Evolutionary conservation across 2,797 vertebrate genomes (phyloP), one percentile per base, ranked within the genome.

Genomic region (Pampus argenteus): DNA sequence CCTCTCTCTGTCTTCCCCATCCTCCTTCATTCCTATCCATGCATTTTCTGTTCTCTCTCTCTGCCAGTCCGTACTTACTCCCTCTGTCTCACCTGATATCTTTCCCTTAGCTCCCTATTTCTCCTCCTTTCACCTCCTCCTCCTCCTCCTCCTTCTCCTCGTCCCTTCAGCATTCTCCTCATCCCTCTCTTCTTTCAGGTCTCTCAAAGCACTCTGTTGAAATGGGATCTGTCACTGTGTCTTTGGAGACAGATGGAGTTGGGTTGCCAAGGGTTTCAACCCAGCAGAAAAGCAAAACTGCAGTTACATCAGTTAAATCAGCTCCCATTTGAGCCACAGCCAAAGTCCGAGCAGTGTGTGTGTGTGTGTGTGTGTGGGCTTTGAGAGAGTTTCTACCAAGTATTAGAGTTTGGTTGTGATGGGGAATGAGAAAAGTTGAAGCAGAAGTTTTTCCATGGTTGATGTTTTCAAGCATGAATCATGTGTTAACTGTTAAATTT

Each of bases 181-280:
- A 18, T 61, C 49, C 28, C 69, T 51, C 64, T 40, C 51, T 63
- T 71, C 72, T 66, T 78, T 77, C 76, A 73, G 60, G 66, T 83
- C 69, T 61, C 74, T 81, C 75, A 51, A 70, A 66, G 77, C 65
- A 34, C 85, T 69, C 70, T 88, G 84, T 85, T 79, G 90, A 92
- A 93, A 93, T 92, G 84, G 38, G 84, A 90, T 91, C 89, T 62
- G 87, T 89, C 82, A 69, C 80, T 57, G 70, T 86, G 81, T 85
- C 88, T 83, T 81, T 80, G 70, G 90, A 88, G 87, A 88, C 76
- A 51, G 87, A 91, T 82, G 61, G 84, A 88, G 81, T 90, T 63
- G 40, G 71, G 89, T 91, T 91, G 85, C 85, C 86, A 82, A 71
- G 76, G 88, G 83, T 93, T 89, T 88, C 83, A 80, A 74, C 70